Percentiles rank a stretch among this genome's conserved stretches.
Evolutionary conservation across 2,797 vertebrate species (phyloP).

Genomic region (Manis pentadactyla): DNA sequence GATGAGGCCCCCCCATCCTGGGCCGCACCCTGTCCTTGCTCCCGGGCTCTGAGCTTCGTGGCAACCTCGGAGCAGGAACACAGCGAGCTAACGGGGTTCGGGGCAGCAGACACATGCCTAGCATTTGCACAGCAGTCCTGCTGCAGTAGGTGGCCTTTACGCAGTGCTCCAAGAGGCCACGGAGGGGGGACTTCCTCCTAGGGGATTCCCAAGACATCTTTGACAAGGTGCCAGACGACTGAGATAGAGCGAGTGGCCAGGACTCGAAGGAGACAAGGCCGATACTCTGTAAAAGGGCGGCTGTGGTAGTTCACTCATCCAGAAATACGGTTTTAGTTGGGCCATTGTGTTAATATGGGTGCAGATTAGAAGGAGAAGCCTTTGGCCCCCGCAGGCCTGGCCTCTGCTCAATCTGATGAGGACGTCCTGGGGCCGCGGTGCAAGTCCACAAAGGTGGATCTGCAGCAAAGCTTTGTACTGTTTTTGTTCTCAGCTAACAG

Average conservation of each 20-base stretch:
- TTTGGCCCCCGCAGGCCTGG: constrained; percentile 44
- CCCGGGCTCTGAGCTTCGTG: fast-evolving
- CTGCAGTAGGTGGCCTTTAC: fast-evolving
- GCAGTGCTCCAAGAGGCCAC: background rate
- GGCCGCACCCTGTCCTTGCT: background rate
- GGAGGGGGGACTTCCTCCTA: background rate
- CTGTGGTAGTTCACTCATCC: constrained; percentile 55
- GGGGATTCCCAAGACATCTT: too few species aligned
- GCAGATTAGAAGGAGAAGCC: constrained; percentile 65
- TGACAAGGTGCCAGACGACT: too few species aligned
- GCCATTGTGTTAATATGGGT: constrained; percentile 74
- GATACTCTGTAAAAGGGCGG: constrained; percentile 45
- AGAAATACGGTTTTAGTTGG: constrained; percentile 64
- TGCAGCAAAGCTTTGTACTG: background rate
- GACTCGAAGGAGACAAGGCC: background rate
- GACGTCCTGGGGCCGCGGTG: background rate
- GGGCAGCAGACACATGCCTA: fast-evolving
- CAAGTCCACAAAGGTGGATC: background rate
- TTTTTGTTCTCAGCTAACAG: background rate
- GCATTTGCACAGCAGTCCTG: fast-evolving
- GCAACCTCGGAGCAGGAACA: fast-evolving
- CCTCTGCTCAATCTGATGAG: constrained; percentile 39
- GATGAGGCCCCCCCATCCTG: background rate
- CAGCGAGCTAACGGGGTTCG: fast-evolving
- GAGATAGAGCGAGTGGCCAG: too few species aligned